Evolutionary conservation across 2,888 invertebrate species (phyloP), one percentile per base, ranked within the genome.

Genomic region (Lampropteryx suffumata): DNA sequence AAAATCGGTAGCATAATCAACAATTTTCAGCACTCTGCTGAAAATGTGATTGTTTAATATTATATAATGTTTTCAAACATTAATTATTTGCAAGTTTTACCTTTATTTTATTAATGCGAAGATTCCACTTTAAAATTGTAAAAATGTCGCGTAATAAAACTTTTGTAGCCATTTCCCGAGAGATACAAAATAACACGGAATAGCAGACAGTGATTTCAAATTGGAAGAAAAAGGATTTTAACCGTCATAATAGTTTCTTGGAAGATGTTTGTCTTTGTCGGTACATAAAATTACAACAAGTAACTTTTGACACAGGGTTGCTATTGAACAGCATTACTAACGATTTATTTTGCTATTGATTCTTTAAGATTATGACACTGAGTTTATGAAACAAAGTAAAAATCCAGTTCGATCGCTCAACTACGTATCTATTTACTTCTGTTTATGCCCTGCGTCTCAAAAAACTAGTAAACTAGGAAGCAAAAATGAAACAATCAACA

Each of bases 121-220:
- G 32, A 35, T 30, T 28, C 10, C 28, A 28, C 41, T 41, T 30
- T 24, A 26, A 41, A 34, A 29, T 44, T 50, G 40, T 40, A 35
- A 46, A 50, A 47, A 35, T 44, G 35, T 48, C 32, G 26, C 30
- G 42, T 34, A 53, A 48, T 43, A 37, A 42, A 54, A 50, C 54
- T 55, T 49, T 49, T 34, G 42, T 32, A 37, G 12, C 33, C 27
- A 43, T 50, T 55, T 45, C 43, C 46, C 33, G 7, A 32, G 45
- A 55, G 48, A 39, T 40, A 51, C 55, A 55, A 61, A 55, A 50
- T 32, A 42, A 48, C 47, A 41, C 35, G 33, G 43, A 46, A 43
- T 48, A 42, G 37, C 40, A 40, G 52, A 53, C 49, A 50, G 50
- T 55, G 53, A 57, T 57, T 57, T 55, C 42, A 59, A 61, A 55